phyloP scores from a whole-genome alignment of 1,140 invertebrate genomes.

The Aphelenchoides avenae region DNA sequence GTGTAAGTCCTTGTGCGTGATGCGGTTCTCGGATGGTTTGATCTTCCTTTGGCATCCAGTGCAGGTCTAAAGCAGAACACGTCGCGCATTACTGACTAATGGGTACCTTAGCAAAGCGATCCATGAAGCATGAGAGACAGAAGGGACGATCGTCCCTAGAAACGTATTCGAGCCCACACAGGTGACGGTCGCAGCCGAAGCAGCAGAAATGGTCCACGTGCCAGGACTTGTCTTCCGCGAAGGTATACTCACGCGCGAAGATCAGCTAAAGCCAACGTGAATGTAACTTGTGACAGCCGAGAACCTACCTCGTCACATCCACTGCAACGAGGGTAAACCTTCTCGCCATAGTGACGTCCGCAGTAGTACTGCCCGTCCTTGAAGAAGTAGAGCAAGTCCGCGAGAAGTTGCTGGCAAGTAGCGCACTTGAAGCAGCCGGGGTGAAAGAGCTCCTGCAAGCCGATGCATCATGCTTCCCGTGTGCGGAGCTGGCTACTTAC shows the following conservation, averaged over 20 bases:
- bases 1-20: conserved; percentile 71
- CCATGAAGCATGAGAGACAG: conserved; percentile 74
- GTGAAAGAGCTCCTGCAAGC: conserved; percentile 36
- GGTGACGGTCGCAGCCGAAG: conserved; percentile 74
- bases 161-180: conserved; percentile 75
- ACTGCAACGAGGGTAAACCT: conserved; percentile 75
- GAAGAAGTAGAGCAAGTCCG: conserved; percentile 84
- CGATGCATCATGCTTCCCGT: conserved; percentile 1
- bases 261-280: conserved; percentile 66
- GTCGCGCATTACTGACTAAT: too few species aligned
- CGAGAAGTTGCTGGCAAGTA: conserved; percentile 77
- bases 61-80: conserved; percentile 67
- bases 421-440: conserved; percentile 73
- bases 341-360: conserved; percentile 78
- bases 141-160: conserved; percentile 71
- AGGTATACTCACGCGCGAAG: conserved; percentile 76
- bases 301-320: conserved; percentile 78
- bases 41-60: conserved; percentile 70
- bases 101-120: conserved; percentile 67
- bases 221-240: conserved; percentile 74
- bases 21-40: conserved; percentile 71
- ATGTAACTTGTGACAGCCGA: not conserved
- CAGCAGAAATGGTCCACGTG: conserved; percentile 83
- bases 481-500: conserved; percentile 2
- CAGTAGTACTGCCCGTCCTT: conserved; percentile 80